Evolutionary conservation across 2,113 vertebrate species (phyloP), one percentile per base, ranked within the genome.

Genomic region (Rhinichthys klamathensis): DNA sequence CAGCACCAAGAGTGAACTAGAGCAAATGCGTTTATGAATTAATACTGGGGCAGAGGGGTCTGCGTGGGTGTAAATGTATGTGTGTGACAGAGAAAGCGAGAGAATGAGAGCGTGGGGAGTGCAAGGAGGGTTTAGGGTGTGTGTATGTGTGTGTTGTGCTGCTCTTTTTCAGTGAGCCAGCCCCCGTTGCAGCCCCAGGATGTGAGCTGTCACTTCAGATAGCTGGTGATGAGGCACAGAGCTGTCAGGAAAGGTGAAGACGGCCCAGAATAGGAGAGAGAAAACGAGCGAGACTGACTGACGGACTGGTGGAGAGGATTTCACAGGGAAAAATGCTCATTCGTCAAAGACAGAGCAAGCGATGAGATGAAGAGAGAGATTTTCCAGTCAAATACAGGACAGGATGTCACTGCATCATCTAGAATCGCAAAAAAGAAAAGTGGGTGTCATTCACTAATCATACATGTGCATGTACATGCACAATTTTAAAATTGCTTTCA

Each of bases 21-120:
- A 98, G 97, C 97, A 98, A 98, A 99, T 96, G 96, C 95, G 95
- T 97, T 97, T 97, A 96, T 96, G 96, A 97, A 97, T 97, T 97
- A 97, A 96, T 95, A 97, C 90, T 87, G 89, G 91, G 89, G 88
- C 91, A 90, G 91, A 85, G 90, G 85, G 87, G 87, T 46, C 51
- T 85, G 76, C 32, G 69, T 65, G 58, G 77, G 58, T 85, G 78
- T 84, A 83, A 35, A 44, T 69, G 76, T 15, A 61, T 74, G 51
- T 79, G 83, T 63, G 51, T 67, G 76, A 76, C 58, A 80, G 74
- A 75, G 63, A 84, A 77, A 35, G 16, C 4, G 23, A 67, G 84
- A 60, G 32, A 61, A 84, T 75, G 61, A 63, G 65, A 32, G 41
- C 46, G 51, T 30, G 65, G 27, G 54, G 54, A 23, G 82, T 30